Conservation (phyloP, 2,113 vertebrate genomes). For the Sphyrna mokarran region DNA sequence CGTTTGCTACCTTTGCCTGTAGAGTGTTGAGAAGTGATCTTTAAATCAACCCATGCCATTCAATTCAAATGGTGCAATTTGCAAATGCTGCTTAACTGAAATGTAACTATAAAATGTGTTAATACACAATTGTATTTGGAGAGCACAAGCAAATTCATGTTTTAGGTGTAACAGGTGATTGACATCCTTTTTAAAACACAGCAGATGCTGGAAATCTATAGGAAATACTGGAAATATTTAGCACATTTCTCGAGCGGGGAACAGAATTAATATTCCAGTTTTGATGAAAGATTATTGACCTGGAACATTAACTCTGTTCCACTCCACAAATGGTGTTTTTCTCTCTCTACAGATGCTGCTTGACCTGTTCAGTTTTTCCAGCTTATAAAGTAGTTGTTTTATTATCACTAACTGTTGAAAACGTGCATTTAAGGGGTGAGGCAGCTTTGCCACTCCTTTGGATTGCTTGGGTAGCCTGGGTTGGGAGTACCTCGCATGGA, state of each 20-base stretch:
- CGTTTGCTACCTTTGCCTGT: background rate
- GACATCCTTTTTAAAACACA: background rate
- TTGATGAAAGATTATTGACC: too few species aligned
- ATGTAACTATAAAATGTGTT: background rate
- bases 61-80: background rate
- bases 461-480: background rate
- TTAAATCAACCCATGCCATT: background rate
- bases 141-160: background rate
- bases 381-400: too few species aligned
- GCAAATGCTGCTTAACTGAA: background rate
- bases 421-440: background rate
- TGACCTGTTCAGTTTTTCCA: too few species aligned
- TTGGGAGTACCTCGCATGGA: background rate
- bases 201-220: too few species aligned
- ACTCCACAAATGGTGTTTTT: too few species aligned
- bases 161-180: background rate
- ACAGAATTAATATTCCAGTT: too few species aligned
- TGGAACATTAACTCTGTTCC: too few species aligned
- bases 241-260: too few species aligned
- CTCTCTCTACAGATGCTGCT: too few species aligned
- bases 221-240: too few species aligned
- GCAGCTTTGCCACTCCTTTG: background rate
- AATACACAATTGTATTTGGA: background rate
- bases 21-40: background rate
- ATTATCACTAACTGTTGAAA: background rate